Conservation (phyloP, 2,797 vertebrate genomes). For the Urocyon cinereoargenteus region DNA sequence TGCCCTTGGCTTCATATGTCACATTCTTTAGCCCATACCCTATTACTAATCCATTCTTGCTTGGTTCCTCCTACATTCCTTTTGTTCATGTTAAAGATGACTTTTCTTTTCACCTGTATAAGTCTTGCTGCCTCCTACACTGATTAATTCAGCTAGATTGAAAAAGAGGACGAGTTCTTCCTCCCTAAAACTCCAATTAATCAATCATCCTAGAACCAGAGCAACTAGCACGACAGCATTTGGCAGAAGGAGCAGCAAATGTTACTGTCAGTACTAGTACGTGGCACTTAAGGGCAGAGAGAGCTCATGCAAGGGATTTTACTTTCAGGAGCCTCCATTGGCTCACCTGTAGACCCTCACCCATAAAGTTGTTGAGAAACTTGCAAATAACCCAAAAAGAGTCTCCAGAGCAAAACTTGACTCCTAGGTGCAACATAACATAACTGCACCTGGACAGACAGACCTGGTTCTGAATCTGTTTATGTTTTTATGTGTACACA, state of each 20-base stretch:
- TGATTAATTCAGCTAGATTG: conserved; percentile 71
- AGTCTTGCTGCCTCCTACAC: conserved; percentile 75
- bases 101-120: conserved; percentile 64
- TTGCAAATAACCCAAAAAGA: not conserved
- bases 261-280: not conserved
- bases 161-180: conserved; percentile 53
- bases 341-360: not conserved
- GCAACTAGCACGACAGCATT: not conserved
- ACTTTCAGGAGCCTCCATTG: not conserved
- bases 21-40: conserved; percentile 48
- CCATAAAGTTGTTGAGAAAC: not conserved
- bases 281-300: not conserved
- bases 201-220: conserved; percentile 65
- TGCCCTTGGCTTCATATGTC: conserved; percentile 65
- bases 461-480: not conserved
- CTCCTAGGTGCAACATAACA: fast-evolving
- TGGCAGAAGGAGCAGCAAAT: not conserved
- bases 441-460: not conserved
- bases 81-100: conserved; percentile 75
- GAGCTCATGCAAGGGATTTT: not conserved
- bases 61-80: conserved; percentile 75
- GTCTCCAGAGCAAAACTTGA: not conserved
- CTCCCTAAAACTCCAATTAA: conserved; percentile 66
- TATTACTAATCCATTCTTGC: conserved; percentile 66
- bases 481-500: not conserved